phyloP scores from a whole-genome alignment of 2,888 invertebrate species.

The Monoplex corrugatus region DNA sequence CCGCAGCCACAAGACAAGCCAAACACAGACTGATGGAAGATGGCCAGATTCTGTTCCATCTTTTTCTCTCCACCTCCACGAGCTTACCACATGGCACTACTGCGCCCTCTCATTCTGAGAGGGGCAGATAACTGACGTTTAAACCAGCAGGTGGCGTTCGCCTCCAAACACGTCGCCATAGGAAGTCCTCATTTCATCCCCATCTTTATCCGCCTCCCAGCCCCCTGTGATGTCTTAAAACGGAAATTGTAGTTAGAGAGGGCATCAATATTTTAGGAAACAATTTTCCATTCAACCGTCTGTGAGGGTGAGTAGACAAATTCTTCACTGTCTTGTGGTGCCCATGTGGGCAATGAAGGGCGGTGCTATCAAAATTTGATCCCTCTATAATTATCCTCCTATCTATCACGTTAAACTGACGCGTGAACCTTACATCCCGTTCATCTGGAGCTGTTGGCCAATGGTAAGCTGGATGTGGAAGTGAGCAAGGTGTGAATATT shows the following conservation, averaged over 20 bases:
- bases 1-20: no score
- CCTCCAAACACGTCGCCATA: slow-evolving; percentile 50
- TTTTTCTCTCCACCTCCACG: background rate
- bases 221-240: slow-evolving; percentile 50
- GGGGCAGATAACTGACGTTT: slow-evolving; percentile 50
- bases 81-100: slow-evolving; percentile 20
- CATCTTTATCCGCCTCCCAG: slow-evolving; percentile 40
- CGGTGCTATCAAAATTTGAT: slow-evolving; percentile 43
- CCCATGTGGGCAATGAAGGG: slow-evolving; percentile 26
- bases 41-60: slow-evolving; percentile 12
- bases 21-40: slow-evolving; percentile 40
- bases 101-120: slow-evolving; percentile 38
- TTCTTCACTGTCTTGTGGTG: slow-evolving; percentile 9
- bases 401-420: slow-evolving; percentile 47
- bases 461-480: background rate
- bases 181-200: slow-evolving; percentile 52
- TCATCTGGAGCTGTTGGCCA: background rate
- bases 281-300: slow-evolving; percentile 49
- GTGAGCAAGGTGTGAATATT: slow-evolving; percentile 10
- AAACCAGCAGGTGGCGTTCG: slow-evolving; percentile 47
- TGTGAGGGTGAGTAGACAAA: slow-evolving; percentile 45
- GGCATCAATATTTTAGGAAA: slow-evolving; percentile 52
- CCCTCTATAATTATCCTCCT: slow-evolving; percentile 31
- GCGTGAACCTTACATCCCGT: slow-evolving; percentile 45
- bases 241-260: slow-evolving; percentile 51